Evolutionary conservation across 2,888 invertebrate species (phyloP).

Genomic region (Dasypolia templi): DNA sequence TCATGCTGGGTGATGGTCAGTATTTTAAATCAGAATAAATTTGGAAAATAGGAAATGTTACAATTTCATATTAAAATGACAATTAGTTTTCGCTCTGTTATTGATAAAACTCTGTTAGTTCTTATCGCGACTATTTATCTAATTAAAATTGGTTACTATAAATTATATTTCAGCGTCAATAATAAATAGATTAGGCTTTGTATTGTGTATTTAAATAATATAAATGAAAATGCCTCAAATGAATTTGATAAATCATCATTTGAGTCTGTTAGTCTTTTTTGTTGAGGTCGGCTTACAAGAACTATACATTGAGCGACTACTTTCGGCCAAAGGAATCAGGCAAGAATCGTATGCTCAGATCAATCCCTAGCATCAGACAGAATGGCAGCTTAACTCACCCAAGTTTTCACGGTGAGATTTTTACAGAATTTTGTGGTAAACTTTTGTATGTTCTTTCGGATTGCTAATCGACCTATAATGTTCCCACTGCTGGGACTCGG

Average conservation of each 20-base stretch:
- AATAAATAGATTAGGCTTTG: background rate
- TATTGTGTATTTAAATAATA: background rate
- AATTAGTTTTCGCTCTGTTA: slow-evolving; percentile 13
- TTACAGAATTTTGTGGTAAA: background rate
- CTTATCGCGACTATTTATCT: slow-evolving; percentile 17
- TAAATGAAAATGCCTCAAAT: background rate
- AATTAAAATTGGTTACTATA: slow-evolving; percentile 29
- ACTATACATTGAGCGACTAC: background rate
- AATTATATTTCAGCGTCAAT: background rate
- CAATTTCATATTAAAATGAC: background rate
- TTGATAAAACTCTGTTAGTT: slow-evolving; percentile 18
- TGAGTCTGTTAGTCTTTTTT: background rate
- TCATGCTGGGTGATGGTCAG: too few relatives aligned
- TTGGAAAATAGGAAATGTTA: background rate
- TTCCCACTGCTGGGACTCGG: too few relatives aligned
- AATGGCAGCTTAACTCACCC: too few relatives aligned
- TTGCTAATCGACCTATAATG: background rate
- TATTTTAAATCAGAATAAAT: too few relatives aligned
- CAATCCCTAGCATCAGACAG: too few relatives aligned
- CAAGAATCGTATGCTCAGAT: background rate
- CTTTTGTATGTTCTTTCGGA: background rate
- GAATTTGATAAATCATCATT: background rate
- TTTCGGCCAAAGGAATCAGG: background rate
- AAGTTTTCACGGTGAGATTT: background rate
- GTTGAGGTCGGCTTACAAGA: background rate